phyloP scores from a whole-genome alignment of 53 echinoderm and acorn worm species.

The Holothuria leucospilota region DNA sequence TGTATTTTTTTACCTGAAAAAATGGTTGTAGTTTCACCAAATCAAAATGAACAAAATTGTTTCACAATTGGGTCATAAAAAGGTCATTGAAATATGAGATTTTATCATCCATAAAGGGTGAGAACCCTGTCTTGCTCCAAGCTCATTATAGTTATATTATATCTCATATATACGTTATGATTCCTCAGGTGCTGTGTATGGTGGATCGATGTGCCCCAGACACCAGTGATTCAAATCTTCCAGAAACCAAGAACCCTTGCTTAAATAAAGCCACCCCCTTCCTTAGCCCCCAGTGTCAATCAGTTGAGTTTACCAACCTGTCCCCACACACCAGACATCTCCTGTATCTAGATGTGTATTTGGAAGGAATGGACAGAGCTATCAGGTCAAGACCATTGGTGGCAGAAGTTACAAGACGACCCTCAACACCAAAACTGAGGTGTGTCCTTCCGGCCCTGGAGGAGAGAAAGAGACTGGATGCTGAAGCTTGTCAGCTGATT shows the following conservation, averaged over 20 bases:
- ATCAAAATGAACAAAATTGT: too few relatives aligned
- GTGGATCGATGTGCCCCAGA: constrained; percentile 54
- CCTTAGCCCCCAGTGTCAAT: constrained; percentile 61
- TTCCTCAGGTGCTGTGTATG: constrained; percentile 67
- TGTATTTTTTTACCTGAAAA: too few relatives aligned
- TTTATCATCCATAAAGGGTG: too few relatives aligned
- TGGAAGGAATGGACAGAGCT: constrained; percentile 70
- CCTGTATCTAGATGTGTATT: constrained; percentile 70
- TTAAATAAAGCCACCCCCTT: constrained; percentile 61
- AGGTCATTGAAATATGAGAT: too few relatives aligned
- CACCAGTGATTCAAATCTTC: background rate
- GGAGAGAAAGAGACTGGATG: constrained; percentile 69
- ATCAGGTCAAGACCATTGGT: constrained; percentile 65
- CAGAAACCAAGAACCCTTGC: constrained; percentile 18
- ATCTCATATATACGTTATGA: background rate
- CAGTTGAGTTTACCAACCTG: constrained; percentile 78
- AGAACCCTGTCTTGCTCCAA: too few relatives aligned
- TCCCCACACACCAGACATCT: constrained; percentile 66
- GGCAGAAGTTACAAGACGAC: constrained; percentile 72
- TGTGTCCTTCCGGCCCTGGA: constrained; percentile 60
- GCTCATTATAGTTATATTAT: too few relatives aligned
- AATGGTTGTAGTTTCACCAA: too few relatives aligned
- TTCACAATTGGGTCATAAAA: too few relatives aligned
- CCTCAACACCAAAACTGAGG: constrained; percentile 66
- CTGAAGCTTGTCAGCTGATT: constrained; percentile 74